Base-by-base conservation (phyloP, 2,888 invertebrate species). In the Cephus rjabovi region DNA sequence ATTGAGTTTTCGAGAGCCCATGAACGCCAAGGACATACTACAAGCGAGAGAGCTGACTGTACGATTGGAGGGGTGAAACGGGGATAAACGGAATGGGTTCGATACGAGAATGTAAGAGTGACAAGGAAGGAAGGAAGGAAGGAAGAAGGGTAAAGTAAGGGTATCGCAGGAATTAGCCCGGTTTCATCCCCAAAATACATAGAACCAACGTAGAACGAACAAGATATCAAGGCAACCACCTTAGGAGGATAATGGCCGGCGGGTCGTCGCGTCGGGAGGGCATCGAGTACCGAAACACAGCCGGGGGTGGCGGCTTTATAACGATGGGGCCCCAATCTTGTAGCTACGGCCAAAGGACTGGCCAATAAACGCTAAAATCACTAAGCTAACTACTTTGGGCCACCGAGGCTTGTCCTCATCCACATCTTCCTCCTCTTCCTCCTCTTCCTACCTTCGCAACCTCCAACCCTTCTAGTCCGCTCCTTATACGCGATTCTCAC, bases 291-390 rank as follows among this genome's bases (percentile, higher is more conserved):
- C 37, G 37, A 40, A 40, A 40, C 37, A 15, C 37, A 40, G 15
- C 37, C 37, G 37, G 37, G 37, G 37, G 12, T 84, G 89, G 87
- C 87, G 89, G 87, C 87, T 85, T 83, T 84, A 84, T 85, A 85
- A 86, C 84, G 85, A 86, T 86, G 85, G 87, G 87, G 85, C 34
- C 88, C 37, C 91, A 90, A 90, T 91, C 90, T 91, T 86, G 86
- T 82, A 83, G 85, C 86, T 86, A 86, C 89, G 89, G 89, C 90
- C 37, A 40, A 40, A 88, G 86, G 86, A 87, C 86, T 84, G 86
- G 86, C 89, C 88, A 89, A 89, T 90, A 89, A 90, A 90, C 88
- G 88, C 85, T 85, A 86, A 89, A 90, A 90, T 90, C 90, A 89
- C 89, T 90, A 88, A 88, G 86, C 90, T 87, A 90, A 90, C 89